Percentiles rank a stretch among this genome's conserved stretches.
phyloP scores from a whole-genome alignment of 2,888 invertebrate genomes.

The Branchipolynoe longqiensis region DNA sequence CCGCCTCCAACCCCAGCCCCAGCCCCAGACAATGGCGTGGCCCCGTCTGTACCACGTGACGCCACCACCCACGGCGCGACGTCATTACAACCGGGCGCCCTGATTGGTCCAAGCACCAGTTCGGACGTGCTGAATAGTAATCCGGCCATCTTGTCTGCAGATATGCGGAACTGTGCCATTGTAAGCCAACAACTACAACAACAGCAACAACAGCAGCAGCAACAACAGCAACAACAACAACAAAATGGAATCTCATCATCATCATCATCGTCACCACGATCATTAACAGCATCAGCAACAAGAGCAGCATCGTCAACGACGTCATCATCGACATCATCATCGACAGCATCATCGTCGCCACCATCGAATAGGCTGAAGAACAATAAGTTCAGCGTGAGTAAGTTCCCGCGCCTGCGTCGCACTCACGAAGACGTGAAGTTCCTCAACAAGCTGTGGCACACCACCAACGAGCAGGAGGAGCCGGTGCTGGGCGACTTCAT shows the following conservation, averaged over 20 bases:
- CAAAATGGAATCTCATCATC: too few relatives aligned
- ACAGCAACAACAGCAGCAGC: too few relatives aligned
- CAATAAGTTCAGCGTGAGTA: slow-evolving; percentile 18
- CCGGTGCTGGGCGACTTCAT: slow-evolving; percentile 51
- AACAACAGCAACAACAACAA: too few relatives aligned
- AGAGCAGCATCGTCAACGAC: too few relatives aligned
- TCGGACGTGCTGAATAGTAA: background rate
- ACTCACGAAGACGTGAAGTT: slow-evolving; percentile 56
- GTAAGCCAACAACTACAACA: slow-evolving; percentile 9
- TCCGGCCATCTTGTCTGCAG: background rate
- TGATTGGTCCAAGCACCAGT: slow-evolving; percentile 44
- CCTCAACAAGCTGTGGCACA: slow-evolving; percentile 58
- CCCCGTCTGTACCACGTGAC: slow-evolving; percentile 2
- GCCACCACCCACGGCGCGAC: background rate
- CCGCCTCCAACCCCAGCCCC: background rate
- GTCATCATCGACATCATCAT: background rate
- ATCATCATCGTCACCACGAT: too few relatives aligned
- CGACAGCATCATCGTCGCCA: background rate
- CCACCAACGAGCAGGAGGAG: slow-evolving; percentile 59
- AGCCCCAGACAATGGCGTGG: background rate
- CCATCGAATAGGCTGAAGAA: background rate
- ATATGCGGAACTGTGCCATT: slow-evolving; percentile 6
- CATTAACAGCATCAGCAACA: too few relatives aligned
- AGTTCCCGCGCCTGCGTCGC: slow-evolving; percentile 48
- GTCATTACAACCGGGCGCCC: slow-evolving; percentile 7